phyloP scores from a whole-genome alignment of 2,113 vertebrate genomes.

The Herpetotheres cachinnans region DNA sequence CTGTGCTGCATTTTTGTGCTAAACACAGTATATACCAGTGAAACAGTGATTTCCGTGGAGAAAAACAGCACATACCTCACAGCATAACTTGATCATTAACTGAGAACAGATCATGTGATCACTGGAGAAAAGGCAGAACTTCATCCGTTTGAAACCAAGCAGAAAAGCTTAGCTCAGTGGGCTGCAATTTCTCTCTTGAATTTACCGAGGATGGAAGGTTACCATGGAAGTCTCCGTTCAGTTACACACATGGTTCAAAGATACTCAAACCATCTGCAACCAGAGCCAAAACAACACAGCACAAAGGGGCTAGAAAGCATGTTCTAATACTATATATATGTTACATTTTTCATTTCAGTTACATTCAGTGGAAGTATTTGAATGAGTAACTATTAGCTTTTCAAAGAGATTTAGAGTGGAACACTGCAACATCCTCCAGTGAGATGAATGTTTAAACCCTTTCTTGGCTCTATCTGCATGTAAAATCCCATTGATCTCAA shows the following conservation, averaged over 20 bases:
- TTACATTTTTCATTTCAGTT: neutral
- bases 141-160: neutral
- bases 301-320: neutral
- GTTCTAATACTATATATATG: neutral
- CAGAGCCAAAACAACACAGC: neutral
- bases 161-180: neutral
- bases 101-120: neutral
- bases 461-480: neutral
- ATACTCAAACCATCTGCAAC: neutral
- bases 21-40: neutral
- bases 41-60: neutral
- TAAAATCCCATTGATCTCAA: neutral
- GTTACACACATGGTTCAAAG: neutral
- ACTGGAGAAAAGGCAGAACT: neutral
- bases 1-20: neutral
- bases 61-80: neutral
- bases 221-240: neutral
- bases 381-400: neutral
- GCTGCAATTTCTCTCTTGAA: neutral
- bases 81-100: rapidly evolving
- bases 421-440: neutral
- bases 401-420: neutral
- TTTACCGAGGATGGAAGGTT: neutral
- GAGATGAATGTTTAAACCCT: neutral
- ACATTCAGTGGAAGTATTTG: neutral